Evolutionary conservation across 2,888 invertebrate genomes (phyloP).

Genomic region (Agrilus biguttatus): DNA sequence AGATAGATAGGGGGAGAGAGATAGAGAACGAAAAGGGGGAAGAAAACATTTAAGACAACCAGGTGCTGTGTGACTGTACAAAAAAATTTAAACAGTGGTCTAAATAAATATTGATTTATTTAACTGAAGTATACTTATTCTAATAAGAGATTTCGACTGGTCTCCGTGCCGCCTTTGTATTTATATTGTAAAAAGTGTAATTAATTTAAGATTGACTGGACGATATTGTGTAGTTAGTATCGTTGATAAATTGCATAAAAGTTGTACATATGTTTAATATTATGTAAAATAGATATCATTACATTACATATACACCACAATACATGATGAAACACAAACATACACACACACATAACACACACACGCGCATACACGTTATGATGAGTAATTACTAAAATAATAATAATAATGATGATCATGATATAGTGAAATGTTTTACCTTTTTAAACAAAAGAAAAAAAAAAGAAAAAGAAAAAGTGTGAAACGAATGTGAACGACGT

Average conservation of each 20-base stretch:
- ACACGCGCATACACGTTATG: too few relatives aligned
- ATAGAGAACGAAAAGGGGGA: too few relatives aligned
- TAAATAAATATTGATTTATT: slow-evolving; percentile 8
- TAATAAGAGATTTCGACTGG: slow-evolving; percentile 9
- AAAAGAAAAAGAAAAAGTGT: too few relatives aligned
- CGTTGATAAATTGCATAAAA: slow-evolving; percentile 15
- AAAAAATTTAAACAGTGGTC: not conserved
- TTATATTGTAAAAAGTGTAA: slow-evolving; percentile 20
- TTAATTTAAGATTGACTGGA: slow-evolving; percentile 18
- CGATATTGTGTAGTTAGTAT: slow-evolving; percentile 7
- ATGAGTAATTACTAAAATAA: not conserved
- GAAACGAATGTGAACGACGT: slow-evolving; percentile 13
- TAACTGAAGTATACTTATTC: slow-evolving; percentile 14
- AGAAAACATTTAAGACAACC: too few relatives aligned
- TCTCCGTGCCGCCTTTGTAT: slow-evolving; percentile 13
- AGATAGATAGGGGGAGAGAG: too few relatives aligned
- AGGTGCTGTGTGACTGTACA: too few relatives aligned
- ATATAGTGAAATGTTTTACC: slow-evolving; percentile 19
- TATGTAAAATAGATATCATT: slow-evolving; percentile 1
- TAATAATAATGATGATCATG: slow-evolving; percentile 14
- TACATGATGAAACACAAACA: slow-evolving; percentile 1
- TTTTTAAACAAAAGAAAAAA: slow-evolving; percentile 4
- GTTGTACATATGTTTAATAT: slow-evolving; percentile 31
- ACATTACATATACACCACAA: slow-evolving; percentile 1
- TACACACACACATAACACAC: not conserved